Evolutionary conservation across 1,140 invertebrate genomes (phyloP), one percentile per base, ranked within the genome.

Genomic region (Lethrus apterus): DNA sequence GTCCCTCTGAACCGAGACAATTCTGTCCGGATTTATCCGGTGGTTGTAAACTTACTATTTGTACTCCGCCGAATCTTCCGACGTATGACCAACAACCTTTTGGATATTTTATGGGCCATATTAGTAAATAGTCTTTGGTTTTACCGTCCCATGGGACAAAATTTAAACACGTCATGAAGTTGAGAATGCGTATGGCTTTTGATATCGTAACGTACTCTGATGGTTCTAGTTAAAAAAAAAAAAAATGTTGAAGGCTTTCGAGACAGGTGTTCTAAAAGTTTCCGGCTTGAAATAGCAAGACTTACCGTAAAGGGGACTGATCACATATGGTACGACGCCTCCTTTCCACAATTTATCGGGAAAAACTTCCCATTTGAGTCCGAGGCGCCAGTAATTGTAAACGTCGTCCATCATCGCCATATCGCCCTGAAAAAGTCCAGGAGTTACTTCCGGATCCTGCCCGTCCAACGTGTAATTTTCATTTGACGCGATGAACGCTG

Each of bases 1-100:
- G 62, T 5, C 79, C 79, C 56, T 79, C 72, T 7, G 64, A 69
- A 8, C 74, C 74, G 5, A 81, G 62, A 62, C 79, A 81, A 55
- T 78, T 79, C 1, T 70, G 70, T 34, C 74, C 70, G 21, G 54
- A 62, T 3, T 63, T 55, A 50, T 81, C 75, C 0, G 81, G 80
- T 1, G 78, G 71, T 55, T 81, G 74, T 4, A 84, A 57, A 11
- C 77, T 80, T 3, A 84, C 59, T 36, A 81, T 68, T 63, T 84
- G 81, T 3, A 75, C 65, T 2, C 81, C 81, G n/a, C 81, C 81
- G 21, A 70, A 70, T 45, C 67, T 63, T 4, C 80, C 81, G 3
- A 83, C 75, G 61, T 71, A 81, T 0, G 79, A 81, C 80, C 80
- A 83, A 59, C 81, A 84, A 15, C 78, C 78, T 69, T 71, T 70